Evolutionary conservation across 2,113 vertebrate genomes (phyloP).

Genomic region (Dicerorhinus sumatrensis): DNA sequence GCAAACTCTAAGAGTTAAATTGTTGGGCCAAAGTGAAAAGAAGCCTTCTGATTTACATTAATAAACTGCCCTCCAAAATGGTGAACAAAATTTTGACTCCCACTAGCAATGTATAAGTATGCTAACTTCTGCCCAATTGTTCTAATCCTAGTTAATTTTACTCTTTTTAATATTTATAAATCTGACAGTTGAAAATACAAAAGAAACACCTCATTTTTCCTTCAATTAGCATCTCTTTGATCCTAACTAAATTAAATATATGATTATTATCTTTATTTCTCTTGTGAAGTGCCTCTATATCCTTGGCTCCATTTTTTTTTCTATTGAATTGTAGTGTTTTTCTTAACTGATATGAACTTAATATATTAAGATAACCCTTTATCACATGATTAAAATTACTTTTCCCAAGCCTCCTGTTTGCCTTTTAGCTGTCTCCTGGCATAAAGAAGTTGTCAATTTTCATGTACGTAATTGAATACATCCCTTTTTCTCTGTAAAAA

Average conservation of each 20-base stretch:
- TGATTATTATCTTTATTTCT: neutral
- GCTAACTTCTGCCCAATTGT: neutral
- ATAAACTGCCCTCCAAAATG: neutral
- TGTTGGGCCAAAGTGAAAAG: neutral
- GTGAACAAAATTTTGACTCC: constrained; percentile 9
- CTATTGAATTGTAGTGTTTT: neutral
- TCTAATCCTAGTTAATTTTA: neutral
- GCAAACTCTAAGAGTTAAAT: neutral
- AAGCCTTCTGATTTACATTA: neutral
- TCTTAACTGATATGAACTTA: neutral
- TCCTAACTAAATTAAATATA: constrained; percentile 13
- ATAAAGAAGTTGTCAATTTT: neutral
- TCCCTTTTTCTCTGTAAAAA: neutral
- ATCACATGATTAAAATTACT: neutral
- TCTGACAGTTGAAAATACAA: neutral
- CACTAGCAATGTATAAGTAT: neutral
- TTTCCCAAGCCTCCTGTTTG: neutral
- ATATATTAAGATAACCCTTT: neutral
- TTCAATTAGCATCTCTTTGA: neutral
- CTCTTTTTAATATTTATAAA: constrained; percentile 19
- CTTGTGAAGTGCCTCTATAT: neutral
- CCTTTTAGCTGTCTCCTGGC: neutral
- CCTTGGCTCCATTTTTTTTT: neutral
- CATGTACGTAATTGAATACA: neutral
- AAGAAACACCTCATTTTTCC: neutral